Evolutionary conservation across 2,113 vertebrate species (phyloP), one percentile per base, ranked within the genome.

Genomic region (Hiodon tergisus): DNA sequence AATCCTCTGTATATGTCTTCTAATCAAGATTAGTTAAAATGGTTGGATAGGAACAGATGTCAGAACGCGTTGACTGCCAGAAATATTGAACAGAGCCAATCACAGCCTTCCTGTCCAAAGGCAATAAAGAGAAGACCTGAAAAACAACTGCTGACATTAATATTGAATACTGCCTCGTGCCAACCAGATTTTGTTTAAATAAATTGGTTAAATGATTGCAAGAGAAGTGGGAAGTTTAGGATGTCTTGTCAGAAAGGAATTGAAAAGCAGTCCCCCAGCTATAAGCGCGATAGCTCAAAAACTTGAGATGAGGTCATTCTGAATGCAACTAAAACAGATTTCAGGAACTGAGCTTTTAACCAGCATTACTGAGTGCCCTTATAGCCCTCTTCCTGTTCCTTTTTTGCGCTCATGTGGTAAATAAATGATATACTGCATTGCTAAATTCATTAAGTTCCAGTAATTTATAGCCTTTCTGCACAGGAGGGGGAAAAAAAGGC

Each of bases 11-110:
- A 16, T 14, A 17, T 17, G 52, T 52, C 89, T 88, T 93, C 92
- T 93, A 93, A 94, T 94, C 92, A 92, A 95, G 93, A 95, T 94
- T 91, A 93, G 92, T 95, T 87, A 92, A 93, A 94, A 93, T 91
- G 94, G 94, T 94, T 94, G 94, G 93, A 93, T 94, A 93, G 89
- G 94, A 95, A 94, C 93, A 96, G 93, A 98, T 96, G 93, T 97
- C 94, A 94, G 92, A 90, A 90, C 89, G 88, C 83, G 87, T 89
- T 87, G 90, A 90, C 89, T 94, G 93, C 93, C 94, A 94, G 93
- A 92, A 91, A 94, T 90, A 89, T 88, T 91, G 91, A 93, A 94
- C 92, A 93, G 94, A 97, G 92, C 92, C 93, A 93, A 93, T 93
- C 90, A 94, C 91, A 89, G 90, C 89, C 92, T 93, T 93, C 91